Percentiles rank a stretch among this genome's conserved stretches.
Evolutionary conservation across 2,113 vertebrate genomes (phyloP).

Genomic region (Cyprinodon tularosa): DNA sequence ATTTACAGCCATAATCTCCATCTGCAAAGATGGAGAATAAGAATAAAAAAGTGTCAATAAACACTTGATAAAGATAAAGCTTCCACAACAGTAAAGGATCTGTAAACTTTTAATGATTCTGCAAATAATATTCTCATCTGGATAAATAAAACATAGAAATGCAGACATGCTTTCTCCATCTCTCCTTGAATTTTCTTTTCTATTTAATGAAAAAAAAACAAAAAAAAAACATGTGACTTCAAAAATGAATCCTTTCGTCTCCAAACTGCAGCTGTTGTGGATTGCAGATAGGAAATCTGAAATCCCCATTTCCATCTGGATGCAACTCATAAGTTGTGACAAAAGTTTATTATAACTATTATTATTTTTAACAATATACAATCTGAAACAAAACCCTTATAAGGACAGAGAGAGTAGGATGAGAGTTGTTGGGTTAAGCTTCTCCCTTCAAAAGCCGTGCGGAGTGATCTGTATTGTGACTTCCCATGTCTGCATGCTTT

Average conservation of each 20-base stretch:
- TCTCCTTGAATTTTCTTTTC: slow-evolving; percentile 59
- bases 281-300: slow-evolving; percentile 38
- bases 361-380: slow-evolving; percentile 49
- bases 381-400: slow-evolving; percentile 50
- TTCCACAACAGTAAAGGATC: slow-evolving; percentile 79
- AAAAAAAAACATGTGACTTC: slow-evolving; percentile 82
- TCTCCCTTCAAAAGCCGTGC: slow-evolving; percentile 41
- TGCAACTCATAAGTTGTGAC: slow-evolving; percentile 54
- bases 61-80: slow-evolving; percentile 18
- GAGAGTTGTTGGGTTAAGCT: slow-evolving; percentile 39
- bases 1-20: not conserved
- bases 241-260: slow-evolving; percentile 59
- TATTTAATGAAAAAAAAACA: slow-evolving; percentile 83
- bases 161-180: slow-evolving; percentile 86
- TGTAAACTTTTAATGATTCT: slow-evolving; percentile 89
- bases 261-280: slow-evolving; percentile 40
- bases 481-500: slow-evolving; percentile 55
- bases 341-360: slow-evolving; percentile 40
- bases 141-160: slow-evolving; percentile 88
- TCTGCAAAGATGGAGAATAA: not conserved
- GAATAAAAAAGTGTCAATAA: not conserved
- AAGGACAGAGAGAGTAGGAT: slow-evolving; percentile 42
- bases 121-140: slow-evolving; percentile 89
- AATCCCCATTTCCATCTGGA: slow-evolving; percentile 37
- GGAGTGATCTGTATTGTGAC: slow-evolving; percentile 37